Evolutionary conservation across 2,113 vertebrate genomes (phyloP).

Genomic region (Aplodontia rufa): DNA sequence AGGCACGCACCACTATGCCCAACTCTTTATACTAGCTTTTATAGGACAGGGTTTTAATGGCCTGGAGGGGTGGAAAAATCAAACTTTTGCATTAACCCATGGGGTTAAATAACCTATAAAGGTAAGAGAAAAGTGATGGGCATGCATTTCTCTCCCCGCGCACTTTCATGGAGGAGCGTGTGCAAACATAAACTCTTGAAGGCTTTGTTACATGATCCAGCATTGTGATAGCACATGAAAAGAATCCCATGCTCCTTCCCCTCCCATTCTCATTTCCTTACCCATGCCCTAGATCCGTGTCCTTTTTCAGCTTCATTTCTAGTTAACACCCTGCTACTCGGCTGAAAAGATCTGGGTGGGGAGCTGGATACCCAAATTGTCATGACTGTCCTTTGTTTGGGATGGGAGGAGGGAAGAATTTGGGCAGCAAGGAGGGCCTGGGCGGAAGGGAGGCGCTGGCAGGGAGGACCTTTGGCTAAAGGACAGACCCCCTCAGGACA

Average conservation of each 20-base stretch:
- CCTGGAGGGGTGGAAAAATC: not conserved
- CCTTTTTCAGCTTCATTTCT: not conserved
- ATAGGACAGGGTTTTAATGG: not conserved
- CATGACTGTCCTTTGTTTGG: not conserved
- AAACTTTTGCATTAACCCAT: not conserved
- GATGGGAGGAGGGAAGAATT: not conserved
- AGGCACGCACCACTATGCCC: too few species aligned
- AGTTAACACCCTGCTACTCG: not conserved
- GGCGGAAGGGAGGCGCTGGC: slow-evolving; percentile 31
- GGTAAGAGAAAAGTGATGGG: not conserved
- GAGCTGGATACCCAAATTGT: not conserved
- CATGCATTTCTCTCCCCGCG: not conserved
- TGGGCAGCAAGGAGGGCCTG: not conserved
- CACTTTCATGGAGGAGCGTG: not conserved
- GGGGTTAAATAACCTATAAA: not conserved
- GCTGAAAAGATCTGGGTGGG: not conserved
- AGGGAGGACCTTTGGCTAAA: slow-evolving; percentile 24
- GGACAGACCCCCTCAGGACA: slow-evolving; percentile 48
- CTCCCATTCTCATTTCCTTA: not conserved
- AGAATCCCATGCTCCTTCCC: not conserved
- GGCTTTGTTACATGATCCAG: not conserved
- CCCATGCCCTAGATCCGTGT: not conserved
- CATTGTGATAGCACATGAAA: not conserved
- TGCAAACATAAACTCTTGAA: not conserved
- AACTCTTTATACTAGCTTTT: not conserved